Evolutionary conservation across 2,113 vertebrate genomes (phyloP), one percentile per base, ranked within the genome.

Genomic region (Forbesichthys papilliferus): DNA sequence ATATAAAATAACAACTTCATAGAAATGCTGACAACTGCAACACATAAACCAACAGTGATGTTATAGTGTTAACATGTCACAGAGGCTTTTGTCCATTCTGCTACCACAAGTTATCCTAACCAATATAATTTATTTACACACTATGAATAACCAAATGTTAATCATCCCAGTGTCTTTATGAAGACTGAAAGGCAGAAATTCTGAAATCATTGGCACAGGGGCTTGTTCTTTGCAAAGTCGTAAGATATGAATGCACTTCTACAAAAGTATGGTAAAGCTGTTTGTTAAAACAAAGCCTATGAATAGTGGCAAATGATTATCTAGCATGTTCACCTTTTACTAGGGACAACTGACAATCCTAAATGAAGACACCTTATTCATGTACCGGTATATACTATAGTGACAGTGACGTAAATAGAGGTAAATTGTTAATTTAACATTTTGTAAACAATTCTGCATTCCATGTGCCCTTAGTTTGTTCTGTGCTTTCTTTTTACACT

Each of bases 211-310:
- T 89, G 89, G 90, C 90, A 90, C 84, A 7, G 42, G 71, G 80
- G 78, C 79, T 87, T 73, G 83, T 81, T 86, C 87, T 91, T 85
- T 90, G 87, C 84, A 81, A 87, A 73, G 61, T 76, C 71, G 81
- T 76, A 60, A 77, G 82, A 87, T 83, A 84, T 78, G 78, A 83
- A 84, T 81, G 86, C 84, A 88, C 76, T 46, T 88, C 80, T 84
- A 65, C 77, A 80, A 79, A 87, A 80, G 79, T 72, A 77, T 79
- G 76, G 68, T 81, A 71, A 79, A 79, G 81, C 73, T 88, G 46
- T 42, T 78, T 74, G 59, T 66, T 48, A 74, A 69, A 73, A 67
- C 69, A 56, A 73, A 62, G 87, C 77, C 76, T 66, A 58, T 27
- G 69, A 78, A 69, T 67, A 9, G 34, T 59, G 46, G 61, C 33